Conservation (phyloP, 2,888 invertebrate genomes). For the Phyto melanocephala region DNA sequence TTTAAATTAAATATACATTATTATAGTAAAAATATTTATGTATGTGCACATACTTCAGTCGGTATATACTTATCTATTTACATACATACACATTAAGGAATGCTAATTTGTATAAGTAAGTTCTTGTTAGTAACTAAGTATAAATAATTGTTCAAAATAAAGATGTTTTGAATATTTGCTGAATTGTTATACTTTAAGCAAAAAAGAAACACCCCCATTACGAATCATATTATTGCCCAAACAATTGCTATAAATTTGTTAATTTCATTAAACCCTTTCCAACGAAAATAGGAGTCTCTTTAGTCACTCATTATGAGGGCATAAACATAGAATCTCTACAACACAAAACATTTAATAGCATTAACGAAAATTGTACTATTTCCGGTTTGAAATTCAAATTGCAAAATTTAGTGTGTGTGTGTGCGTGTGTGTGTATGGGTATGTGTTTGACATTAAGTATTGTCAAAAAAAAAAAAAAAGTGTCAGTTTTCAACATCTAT, state of each 20-base stretch:
- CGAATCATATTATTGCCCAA: not conserved
- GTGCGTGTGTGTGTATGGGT: too few relatives aligned
- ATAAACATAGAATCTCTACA: not conserved
- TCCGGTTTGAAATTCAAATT: constrained; percentile 31
- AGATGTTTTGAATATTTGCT: not conserved
- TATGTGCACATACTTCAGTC: too few relatives aligned
- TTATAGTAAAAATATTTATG: too few relatives aligned
- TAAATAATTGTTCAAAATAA: too few relatives aligned
- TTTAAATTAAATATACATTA: constrained; percentile 41
- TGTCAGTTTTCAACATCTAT: not conserved
- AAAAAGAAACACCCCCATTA: not conserved
- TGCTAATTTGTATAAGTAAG: too few relatives aligned
- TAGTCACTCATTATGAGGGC: constrained; percentile 3
- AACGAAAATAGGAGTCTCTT: not conserved
- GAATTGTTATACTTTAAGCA: not conserved
- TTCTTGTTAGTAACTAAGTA: too few relatives aligned
- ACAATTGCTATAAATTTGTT: not conserved
- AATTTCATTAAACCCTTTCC: constrained; percentile 15
- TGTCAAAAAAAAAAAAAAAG: constrained; percentile 18
- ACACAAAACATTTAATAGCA: not conserved
- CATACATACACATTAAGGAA: too few relatives aligned
- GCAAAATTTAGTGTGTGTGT: not conserved
- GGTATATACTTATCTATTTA: too few relatives aligned
- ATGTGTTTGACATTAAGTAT: constrained; percentile 38
- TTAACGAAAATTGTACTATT: constrained; percentile 31